Evolutionary conservation across 2,797 vertebrate species (phyloP).

Genomic region (Staurois parvus): DNA sequence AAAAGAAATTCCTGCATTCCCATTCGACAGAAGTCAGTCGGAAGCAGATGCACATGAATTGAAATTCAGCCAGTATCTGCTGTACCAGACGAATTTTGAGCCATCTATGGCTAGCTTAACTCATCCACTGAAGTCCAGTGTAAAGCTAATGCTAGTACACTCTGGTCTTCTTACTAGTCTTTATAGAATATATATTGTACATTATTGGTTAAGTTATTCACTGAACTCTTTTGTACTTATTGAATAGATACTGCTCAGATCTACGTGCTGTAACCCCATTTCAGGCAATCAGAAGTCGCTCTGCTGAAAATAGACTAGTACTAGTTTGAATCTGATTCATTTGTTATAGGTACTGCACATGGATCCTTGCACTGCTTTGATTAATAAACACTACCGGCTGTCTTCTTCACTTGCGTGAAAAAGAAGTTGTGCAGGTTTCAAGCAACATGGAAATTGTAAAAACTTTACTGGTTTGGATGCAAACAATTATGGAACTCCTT

Average conservation of each 20-base stretch:
- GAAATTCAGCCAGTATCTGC: too few relatives aligned
- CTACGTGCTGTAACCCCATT: neutral
- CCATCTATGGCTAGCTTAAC: too few relatives aligned
- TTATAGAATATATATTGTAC: neutral
- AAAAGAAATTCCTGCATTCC: too few relatives aligned
- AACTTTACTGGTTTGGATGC: too few relatives aligned
- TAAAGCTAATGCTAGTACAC: neutral
- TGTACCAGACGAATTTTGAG: too few relatives aligned
- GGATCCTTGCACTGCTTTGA: neutral
- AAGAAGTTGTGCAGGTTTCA: too few relatives aligned
- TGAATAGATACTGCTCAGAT: neutral
- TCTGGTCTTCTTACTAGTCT: neutral
- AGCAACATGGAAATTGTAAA: too few relatives aligned
- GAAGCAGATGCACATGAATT: too few relatives aligned
- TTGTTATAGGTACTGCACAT: neutral
- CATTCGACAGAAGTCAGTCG: too few relatives aligned
- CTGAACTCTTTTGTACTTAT: neutral
- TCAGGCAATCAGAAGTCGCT: neutral
- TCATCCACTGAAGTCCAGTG: too few relatives aligned
- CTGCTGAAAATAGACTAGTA: neutral
- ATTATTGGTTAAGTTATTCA: neutral
- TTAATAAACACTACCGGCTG: neutral
- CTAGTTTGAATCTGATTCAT: neutral
- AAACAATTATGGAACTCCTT: too few relatives aligned
- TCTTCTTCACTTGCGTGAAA: too few relatives aligned